Evolutionary conservation across 2,113 vertebrate species (phyloP).

Genomic region (Odobenus rosmarus): DNA sequence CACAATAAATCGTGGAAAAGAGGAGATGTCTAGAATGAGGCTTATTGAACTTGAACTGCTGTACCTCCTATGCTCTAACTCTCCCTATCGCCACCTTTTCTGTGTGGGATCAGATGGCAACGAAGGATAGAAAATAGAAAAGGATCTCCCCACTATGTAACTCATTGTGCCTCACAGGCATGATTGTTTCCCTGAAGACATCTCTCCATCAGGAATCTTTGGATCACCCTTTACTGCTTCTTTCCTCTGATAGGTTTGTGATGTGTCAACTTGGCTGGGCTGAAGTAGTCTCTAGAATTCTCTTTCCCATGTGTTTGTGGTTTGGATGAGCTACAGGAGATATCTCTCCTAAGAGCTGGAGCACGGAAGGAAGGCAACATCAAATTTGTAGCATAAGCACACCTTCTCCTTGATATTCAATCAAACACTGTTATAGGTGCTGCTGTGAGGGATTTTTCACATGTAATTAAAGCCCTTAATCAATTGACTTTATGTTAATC

Average conservation of each 20-base stretch:
- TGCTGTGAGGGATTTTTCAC: not conserved
- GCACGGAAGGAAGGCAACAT: not conserved
- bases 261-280: not conserved
- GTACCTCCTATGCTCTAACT: not conserved
- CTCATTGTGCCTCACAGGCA: fast-evolving
- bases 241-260: not conserved
- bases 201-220: not conserved
- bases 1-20: not conserved
- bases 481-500: not conserved
- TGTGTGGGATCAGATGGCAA: not conserved
- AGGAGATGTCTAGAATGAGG: not conserved
- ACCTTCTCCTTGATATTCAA: not conserved
- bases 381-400: not conserved
- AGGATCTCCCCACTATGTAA: not conserved
- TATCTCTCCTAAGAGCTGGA: not conserved
- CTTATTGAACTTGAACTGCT: not conserved
- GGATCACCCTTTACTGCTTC: not conserved
- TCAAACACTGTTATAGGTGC: not conserved
- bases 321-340: not conserved
- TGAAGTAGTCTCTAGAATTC: not conserved
- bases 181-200: not conserved
- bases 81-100: not conserved
- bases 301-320: not conserved
- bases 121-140: not conserved
- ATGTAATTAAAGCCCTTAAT: not conserved